Percentiles rank a stretch among this genome's conserved stretches.
Evolutionary conservation across 1,140 invertebrate species (phyloP).

Genomic region (Chrysomallon squamiferum): DNA sequence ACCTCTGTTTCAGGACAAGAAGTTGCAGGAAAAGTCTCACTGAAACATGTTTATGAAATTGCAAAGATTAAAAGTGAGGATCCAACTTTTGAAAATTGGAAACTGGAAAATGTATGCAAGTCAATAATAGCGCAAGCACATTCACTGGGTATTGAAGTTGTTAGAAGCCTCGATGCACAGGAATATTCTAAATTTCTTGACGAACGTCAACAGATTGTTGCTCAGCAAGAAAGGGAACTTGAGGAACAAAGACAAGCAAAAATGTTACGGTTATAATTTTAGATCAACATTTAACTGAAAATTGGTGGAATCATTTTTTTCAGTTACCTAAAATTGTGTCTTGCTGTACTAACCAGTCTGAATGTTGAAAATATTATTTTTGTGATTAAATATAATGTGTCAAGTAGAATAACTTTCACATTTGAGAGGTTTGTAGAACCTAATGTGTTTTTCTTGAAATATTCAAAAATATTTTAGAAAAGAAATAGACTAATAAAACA

Average conservation of each 20-base stretch:
- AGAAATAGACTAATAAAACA: too few species aligned
- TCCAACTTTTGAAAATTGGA: conserved; percentile 73
- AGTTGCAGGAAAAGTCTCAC: conserved; percentile 85
- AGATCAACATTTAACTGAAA: background rate
- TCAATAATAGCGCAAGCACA: conserved; percentile 79
- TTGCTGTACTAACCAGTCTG: too few species aligned
- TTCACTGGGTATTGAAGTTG: conserved; percentile 86
- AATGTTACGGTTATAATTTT: conserved; percentile 76
- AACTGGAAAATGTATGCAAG: conserved; percentile 80
- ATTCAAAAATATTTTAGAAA: too few species aligned
- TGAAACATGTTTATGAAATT: conserved; percentile 99
- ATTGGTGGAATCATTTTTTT: too few species aligned
- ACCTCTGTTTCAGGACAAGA: conserved; percentile 77
- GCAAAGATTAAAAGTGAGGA: conserved; percentile 92
- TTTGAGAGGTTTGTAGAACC: too few species aligned
- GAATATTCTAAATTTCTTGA: conserved; percentile 87
- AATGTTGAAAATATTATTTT: too few species aligned
- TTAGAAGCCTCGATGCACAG: conserved; percentile 76
- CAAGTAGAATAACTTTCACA: too few species aligned
- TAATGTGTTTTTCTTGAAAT: too few species aligned
- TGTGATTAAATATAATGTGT: too few species aligned
- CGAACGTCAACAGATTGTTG: conserved; percentile 76
- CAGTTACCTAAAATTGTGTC: too few species aligned
- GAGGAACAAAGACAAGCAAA: conserved; percentile 91
- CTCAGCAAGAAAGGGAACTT: conserved; percentile 78